phyloP scores from a whole-genome alignment of 2,797 vertebrate genomes.

The Takifugu ocellatus region DNA sequence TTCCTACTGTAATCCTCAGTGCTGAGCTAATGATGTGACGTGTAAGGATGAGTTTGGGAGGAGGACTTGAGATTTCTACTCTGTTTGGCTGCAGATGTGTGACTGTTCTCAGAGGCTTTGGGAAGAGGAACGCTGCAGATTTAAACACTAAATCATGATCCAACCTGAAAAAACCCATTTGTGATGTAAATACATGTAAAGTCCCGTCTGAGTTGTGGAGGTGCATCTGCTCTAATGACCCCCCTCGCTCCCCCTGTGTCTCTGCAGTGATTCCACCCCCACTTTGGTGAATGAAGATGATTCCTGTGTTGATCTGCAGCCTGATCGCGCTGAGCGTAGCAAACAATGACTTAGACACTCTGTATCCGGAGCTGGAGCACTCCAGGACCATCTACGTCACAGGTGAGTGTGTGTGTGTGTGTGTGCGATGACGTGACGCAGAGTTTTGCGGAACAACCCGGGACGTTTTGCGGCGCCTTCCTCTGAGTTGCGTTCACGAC shows the following conservation, averaged over 20 bases:
- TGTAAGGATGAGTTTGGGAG: too few relatives aligned
- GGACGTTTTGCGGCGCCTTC: not conserved
- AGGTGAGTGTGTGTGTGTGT: constrained; percentile 72
- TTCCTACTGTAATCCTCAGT: too few relatives aligned
- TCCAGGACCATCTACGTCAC: constrained; percentile 87
- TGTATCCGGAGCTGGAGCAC: constrained; percentile 77
- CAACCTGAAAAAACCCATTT: not conserved
- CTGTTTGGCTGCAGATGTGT: constrained; percentile 14
- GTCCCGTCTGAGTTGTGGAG: not conserved
- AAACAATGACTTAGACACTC: constrained; percentile 69
- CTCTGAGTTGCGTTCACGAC: constrained; percentile 39
- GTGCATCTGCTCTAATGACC: not conserved
- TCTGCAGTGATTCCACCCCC: constrained; percentile 81
- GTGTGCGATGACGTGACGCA: too few relatives aligned
- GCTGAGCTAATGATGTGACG: too few relatives aligned
- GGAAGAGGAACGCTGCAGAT: constrained; percentile 49
- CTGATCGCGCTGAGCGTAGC: constrained; percentile 83
- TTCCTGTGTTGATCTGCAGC: constrained; percentile 82
- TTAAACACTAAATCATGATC: constrained; percentile 13
- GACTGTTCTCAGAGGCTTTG: constrained; percentile 5
- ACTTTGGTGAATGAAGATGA: constrained; percentile 79
- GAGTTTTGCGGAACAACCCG: not conserved
- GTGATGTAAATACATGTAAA: not conserved
- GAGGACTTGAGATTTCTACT: not conserved
- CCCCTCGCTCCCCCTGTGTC: constrained; percentile 20